phyloP scores from a whole-genome alignment of 53 echinoderm and acorn worm genomes.

The Patiria pectinifera region DNA sequence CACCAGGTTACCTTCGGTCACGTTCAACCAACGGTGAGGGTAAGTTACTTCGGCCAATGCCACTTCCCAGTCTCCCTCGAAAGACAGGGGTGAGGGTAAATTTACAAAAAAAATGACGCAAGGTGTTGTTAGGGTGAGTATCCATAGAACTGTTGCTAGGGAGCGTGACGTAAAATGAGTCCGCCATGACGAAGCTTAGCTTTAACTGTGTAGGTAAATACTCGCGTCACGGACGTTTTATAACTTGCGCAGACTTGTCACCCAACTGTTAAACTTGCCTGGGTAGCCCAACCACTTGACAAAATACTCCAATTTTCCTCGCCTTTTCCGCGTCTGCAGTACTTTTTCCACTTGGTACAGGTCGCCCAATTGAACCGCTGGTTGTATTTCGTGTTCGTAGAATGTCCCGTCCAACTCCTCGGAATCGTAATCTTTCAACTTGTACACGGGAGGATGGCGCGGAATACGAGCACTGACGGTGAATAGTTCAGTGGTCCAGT shows the following conservation, averaged over 20 bases:
- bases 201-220: not conserved
- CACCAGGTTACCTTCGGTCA: not conserved
- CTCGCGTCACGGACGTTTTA: not conserved
- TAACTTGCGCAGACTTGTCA: conserved; percentile 25
- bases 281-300: conserved; percentile 71
- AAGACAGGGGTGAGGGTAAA: conserved; percentile 55
- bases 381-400: conserved; percentile 63
- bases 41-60: conserved; percentile 55
- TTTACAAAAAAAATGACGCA: conserved; percentile 53
- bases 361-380: conserved; percentile 46
- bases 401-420: conserved; percentile 55
- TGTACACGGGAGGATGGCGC: conserved; percentile 63
- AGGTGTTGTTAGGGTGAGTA: conserved; percentile 65
- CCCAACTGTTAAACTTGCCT: conserved; percentile 69
- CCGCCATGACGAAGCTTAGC: conserved; percentile 26
- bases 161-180: conserved; percentile 82
- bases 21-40: conserved; percentile 58
- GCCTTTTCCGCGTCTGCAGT: conserved; percentile 34
- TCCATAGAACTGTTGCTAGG: conserved; percentile 78
- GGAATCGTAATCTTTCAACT: conserved; percentile 52
- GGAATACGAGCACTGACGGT: conserved; percentile 26
- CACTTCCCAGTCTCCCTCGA: conserved; percentile 68
- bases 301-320: conserved; percentile 70
- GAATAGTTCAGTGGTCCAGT: conserved; percentile 69
- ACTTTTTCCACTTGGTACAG: conserved; percentile 63